A percentile compares a stretch with the other conserved stretches of the same genome.
Conservation (phyloP, 1,140 invertebrate species). For the Tetragonula clypearis region DNA sequence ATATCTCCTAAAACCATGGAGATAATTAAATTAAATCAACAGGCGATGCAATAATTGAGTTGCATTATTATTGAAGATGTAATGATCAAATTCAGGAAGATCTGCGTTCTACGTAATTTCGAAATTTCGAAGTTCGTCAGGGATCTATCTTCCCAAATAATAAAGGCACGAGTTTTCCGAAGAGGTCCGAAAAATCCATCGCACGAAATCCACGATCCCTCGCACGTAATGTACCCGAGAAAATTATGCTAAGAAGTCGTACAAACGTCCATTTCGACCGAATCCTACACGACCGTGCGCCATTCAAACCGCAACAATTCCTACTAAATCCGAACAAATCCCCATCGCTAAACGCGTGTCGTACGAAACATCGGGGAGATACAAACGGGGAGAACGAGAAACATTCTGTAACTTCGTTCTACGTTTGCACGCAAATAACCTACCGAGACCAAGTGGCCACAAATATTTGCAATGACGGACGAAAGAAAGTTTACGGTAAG, state of each 20-base stretch:
- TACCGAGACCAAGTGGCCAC: background rate
- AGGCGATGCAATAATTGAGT: too few species aligned
- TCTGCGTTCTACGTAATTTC: too few species aligned
- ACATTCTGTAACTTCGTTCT: background rate
- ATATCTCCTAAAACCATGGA: too few species aligned
- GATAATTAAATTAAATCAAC: too few species aligned
- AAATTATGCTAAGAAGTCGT: background rate
- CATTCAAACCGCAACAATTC: background rate
- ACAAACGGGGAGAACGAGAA: background rate
- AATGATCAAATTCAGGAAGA: too few species aligned
- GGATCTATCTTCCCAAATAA: background rate
- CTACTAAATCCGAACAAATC: background rate
- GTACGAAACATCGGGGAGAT: background rate
- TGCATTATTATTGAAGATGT: too few species aligned
- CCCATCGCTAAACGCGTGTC: too few species aligned
- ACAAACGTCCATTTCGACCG: background rate
- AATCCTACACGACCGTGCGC: too few species aligned
- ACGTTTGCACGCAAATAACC: background rate
- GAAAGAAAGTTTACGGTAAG: too few species aligned
- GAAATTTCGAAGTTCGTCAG: too few species aligned
- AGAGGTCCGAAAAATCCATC: background rate
- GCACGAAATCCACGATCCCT: too few species aligned
- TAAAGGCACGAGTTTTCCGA: background rate
- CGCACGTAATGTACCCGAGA: background rate
- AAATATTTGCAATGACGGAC: slow-evolving; percentile 10